A percentile compares a stretch with the other conserved stretches of the same genome.
These are phyloP conservation scores for Plagodis dolabraria DNA, from an alignment of 2,888 invertebrate species.

Conservation along the genomic window DNA sequence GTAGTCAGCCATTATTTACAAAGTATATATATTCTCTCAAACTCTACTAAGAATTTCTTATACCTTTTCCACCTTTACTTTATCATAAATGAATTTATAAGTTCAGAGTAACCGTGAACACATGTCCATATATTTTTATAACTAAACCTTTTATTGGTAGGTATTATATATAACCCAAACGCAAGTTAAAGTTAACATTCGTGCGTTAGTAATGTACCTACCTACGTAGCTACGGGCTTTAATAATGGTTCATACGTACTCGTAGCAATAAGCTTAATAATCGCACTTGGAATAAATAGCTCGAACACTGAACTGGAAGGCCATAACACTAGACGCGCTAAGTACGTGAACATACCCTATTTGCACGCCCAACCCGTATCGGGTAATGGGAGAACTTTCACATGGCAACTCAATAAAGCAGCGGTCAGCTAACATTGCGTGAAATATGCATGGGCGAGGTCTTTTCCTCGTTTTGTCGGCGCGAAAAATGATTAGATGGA, in stretches of 20 bases:
- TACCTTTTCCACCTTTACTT: too few species aligned
- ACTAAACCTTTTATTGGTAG: too few species aligned
- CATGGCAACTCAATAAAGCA: slow-evolving; percentile 70
- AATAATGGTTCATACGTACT: slow-evolving; percentile 2
- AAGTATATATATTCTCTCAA: too few species aligned
- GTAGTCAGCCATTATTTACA: too few species aligned
- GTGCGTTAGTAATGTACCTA: too few species aligned
- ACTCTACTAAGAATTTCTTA: too few species aligned
- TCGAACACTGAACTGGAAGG: slow-evolving; percentile 17
- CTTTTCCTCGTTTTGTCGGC: slow-evolving; percentile 64
- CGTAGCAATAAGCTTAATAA: slow-evolving; percentile 15
- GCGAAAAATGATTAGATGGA: slow-evolving; percentile 81
- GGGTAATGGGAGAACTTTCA: slow-evolving; percentile 64
- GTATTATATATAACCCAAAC: too few species aligned
- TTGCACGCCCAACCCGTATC: slow-evolving; percentile 49
- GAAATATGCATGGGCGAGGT: slow-evolving; percentile 77
- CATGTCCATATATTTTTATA: too few species aligned
- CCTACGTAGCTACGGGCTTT: not conserved
- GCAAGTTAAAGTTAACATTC: too few species aligned
- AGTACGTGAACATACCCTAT: slow-evolving; percentile 43
- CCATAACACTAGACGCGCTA: slow-evolving; percentile 26
- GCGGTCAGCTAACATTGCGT: slow-evolving; percentile 71
- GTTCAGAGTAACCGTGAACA: too few species aligned
- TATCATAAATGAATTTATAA: too few species aligned
- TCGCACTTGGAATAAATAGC: slow-evolving; percentile 19